Evolutionary conservation across 2,113 vertebrate species (phyloP).

Genomic region (Micronycteris hirsuta): DNA sequence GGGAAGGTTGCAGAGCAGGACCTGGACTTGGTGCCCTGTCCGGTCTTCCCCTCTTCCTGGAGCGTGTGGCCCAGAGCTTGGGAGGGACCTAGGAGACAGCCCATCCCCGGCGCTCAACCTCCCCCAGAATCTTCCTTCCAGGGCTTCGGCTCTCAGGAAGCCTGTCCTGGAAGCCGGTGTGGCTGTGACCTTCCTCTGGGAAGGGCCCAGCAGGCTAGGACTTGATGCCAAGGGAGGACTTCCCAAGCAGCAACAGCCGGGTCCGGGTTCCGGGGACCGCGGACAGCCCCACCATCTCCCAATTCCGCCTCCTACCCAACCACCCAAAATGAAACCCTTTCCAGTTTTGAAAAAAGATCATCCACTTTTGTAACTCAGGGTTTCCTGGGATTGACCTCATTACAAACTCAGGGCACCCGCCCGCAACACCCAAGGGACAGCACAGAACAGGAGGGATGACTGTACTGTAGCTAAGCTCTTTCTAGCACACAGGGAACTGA

Average conservation of each 20-base stretch:
- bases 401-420: background rate
- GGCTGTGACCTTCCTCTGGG: background rate
- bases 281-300: no score
- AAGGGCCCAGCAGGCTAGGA: background rate
- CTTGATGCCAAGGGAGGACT: background rate
- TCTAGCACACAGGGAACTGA: background rate
- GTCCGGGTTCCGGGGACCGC: background rate
- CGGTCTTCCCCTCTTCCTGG: background rate
- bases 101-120: no score
- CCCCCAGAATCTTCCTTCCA: background rate
- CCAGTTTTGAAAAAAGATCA: background rate
- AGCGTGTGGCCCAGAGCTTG: no score
- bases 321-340: background rate
- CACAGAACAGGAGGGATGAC: background rate
- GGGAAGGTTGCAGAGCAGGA: no score
- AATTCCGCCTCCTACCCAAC: background rate
- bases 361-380: background rate
- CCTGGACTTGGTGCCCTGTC: no score
- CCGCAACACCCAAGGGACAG: background rate
- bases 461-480: background rate
- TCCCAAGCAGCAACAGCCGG: background rate
- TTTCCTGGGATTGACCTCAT: background rate
- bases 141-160: background rate
- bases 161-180: background rate
- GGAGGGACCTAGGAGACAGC: background rate